A percentile compares a stretch with the other conserved stretches of the same genome.
Evolutionary conservation across 2,888 invertebrate genomes (phyloP).

Genomic region (Micoletzkya japonica): DNA sequence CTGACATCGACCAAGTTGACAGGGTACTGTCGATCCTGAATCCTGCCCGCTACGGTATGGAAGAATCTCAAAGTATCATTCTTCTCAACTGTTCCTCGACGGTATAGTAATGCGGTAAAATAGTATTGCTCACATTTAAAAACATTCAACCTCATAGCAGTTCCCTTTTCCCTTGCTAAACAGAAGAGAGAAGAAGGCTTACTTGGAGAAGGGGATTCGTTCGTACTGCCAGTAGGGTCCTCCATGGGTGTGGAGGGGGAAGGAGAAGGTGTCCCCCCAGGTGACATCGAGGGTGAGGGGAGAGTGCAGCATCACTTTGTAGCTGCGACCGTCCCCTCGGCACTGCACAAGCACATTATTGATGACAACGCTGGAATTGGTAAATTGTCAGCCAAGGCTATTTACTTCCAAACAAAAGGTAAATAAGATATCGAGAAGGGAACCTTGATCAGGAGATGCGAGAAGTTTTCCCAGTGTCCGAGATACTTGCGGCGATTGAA

Average conservation of each 20-base stretch:
- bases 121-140: too few species aligned
- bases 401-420: too few species aligned
- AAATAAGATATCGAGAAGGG: too few species aligned
- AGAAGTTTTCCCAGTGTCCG: conserved; percentile 54
- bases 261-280: conserved; percentile 88
- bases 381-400: too few species aligned
- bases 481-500: conserved; percentile 54
- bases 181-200: too few species aligned
- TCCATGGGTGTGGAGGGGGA: conserved; percentile 86
- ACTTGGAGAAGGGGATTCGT: conserved; percentile 65
- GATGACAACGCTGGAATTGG: too few species aligned
- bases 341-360: conserved; percentile 44
- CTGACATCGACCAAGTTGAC: conserved; percentile 44
- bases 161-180: background rate
- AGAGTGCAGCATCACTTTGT: conserved; percentile 79
- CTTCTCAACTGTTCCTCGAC: background rate
- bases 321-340: conserved; percentile 90
- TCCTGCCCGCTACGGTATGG: conserved; percentile 57
- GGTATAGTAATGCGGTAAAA: too few species aligned
- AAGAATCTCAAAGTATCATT: conserved; percentile 52
- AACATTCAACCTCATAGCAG: background rate
- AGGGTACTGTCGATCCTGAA: conserved; percentile 56
- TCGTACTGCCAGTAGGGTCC: conserved; percentile 94
- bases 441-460: conserved; percentile 59
- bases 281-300: conserved; percentile 80